phyloP scores from a whole-genome alignment of 2,888 invertebrate genomes.

The Diachrysia chrysitis region DNA sequence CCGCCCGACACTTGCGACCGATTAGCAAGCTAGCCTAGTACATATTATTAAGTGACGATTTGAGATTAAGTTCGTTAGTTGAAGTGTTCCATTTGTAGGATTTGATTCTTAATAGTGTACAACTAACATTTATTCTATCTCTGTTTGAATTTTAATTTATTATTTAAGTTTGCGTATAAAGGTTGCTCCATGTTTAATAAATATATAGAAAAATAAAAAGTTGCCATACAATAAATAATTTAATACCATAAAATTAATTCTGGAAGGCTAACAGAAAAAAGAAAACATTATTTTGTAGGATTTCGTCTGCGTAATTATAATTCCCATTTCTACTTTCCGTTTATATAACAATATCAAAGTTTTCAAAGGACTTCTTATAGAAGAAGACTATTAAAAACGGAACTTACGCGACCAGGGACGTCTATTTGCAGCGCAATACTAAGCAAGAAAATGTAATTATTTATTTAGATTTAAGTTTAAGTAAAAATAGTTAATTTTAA shows the following conservation, averaged over 20 bases:
- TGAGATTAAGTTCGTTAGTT: conserved; percentile 23
- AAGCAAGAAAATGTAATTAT: conserved; percentile 3
- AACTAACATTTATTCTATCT: not conserved
- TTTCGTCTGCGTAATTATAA: conserved; percentile 21
- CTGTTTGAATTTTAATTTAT: too few species aligned
- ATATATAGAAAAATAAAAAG: too few species aligned
- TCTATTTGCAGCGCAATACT: conserved; percentile 24
- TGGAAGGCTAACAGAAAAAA: too few species aligned
- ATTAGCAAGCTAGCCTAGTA: conserved; percentile 46
- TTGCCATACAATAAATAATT: too few species aligned
- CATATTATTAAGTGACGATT: conserved; percentile 34
- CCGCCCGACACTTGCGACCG: conserved; percentile 44
- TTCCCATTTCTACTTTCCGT: conserved; percentile 32
- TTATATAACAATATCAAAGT: conserved; percentile 19
- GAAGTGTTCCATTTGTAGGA: conserved; percentile 10
- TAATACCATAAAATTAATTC: too few species aligned
- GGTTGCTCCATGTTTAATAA: too few species aligned
- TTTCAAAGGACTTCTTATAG: conserved; percentile 24
- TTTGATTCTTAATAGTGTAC: not conserved
- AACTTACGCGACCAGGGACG: conserved; percentile 39
- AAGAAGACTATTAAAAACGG: conserved; percentile 43
- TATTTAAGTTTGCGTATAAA: too few species aligned
- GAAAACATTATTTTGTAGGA: not conserved
- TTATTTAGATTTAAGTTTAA: too few species aligned
- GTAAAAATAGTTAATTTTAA: too few species aligned